Conservation (phyloP, 2,797 vertebrate genomes). For the Darevskia nairensis region DNA sequence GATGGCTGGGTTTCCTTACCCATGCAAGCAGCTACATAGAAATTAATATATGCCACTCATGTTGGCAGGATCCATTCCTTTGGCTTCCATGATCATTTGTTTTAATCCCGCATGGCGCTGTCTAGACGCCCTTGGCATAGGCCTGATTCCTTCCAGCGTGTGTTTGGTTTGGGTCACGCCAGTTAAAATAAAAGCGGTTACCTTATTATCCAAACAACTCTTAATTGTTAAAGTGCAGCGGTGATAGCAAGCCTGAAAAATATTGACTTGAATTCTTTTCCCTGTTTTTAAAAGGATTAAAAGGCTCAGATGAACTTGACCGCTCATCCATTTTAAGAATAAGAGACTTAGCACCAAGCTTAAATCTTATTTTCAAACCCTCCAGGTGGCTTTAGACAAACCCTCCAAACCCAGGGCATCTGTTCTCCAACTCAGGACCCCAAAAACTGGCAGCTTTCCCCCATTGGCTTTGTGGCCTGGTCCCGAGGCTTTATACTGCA, state of each 20-base stretch:
- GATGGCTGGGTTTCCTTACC: too few relatives aligned
- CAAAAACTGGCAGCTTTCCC: not conserved
- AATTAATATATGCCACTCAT: not conserved
- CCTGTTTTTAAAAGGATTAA: conserved; percentile 24
- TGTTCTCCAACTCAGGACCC: not conserved
- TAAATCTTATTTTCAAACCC: not conserved
- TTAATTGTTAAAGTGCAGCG: conserved; percentile 7
- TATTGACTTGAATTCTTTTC: conserved; percentile 17
- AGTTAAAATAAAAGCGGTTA: conserved; percentile 21
- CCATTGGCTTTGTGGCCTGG: not conserved
- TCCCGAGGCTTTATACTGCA: not conserved
- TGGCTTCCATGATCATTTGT: not conserved
- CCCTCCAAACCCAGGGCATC: not conserved
- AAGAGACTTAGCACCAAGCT: not conserved
- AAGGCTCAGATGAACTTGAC: not conserved
- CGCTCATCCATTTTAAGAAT: not conserved
- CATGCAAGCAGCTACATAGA: too few relatives aligned
- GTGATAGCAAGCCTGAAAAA: not conserved
- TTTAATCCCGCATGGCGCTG: not conserved
- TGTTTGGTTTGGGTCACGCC: conserved; percentile 16
- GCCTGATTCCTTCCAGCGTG: not conserved
- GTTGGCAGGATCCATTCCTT: not conserved
- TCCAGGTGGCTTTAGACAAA: too few relatives aligned
- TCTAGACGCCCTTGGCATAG: conserved; percentile 32
- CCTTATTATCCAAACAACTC: conserved; percentile 36